Conservation (phyloP, 2,888 invertebrate genomes). For the Choristoneura rosaceana region DNA sequence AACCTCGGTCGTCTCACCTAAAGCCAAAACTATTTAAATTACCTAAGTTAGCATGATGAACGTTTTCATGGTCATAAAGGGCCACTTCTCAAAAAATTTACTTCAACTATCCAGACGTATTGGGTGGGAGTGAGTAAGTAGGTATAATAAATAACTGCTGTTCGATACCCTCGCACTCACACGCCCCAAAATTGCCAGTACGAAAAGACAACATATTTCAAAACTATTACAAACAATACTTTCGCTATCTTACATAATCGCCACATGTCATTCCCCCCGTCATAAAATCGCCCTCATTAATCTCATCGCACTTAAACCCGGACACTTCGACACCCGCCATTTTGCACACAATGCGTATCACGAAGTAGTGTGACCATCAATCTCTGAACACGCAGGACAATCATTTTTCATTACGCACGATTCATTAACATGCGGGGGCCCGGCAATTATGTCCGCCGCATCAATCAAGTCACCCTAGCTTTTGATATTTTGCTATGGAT, state of each 20-base stretch:
- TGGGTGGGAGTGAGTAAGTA: no score
- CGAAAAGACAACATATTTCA: conserved; percentile 7
- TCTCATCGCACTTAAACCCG: conserved; percentile 37
- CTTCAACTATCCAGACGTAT: no score
- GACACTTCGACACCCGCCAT: conserved; percentile 42
- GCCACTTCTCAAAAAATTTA: no score
- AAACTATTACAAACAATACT: conserved; percentile 17
- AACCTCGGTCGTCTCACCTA: no score
- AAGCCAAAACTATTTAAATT: no score
- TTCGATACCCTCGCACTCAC: neutral
- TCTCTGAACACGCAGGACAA: conserved; percentile 55
- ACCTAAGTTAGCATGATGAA: no score
- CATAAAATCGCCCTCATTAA: conserved; percentile 32
- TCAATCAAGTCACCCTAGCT: conserved; percentile 75
- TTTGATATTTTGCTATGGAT: conserved; percentile 67
- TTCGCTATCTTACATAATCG: conserved; percentile 12
- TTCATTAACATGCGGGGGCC: conserved; percentile 80
- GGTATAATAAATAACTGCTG: neutral
- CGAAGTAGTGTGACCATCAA: conserved; percentile 67
- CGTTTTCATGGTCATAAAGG: no score
- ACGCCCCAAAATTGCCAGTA: neutral
- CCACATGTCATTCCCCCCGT: conserved; percentile 23
- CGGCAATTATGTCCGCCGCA: conserved; percentile 79
- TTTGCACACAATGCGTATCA: conserved; percentile 56
- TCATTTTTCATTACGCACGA: conserved; percentile 83